These are phyloP conservation scores for Ditula angustiorana DNA, from an alignment of 2,888 invertebrate species.

Conservation along the genomic window DNA sequence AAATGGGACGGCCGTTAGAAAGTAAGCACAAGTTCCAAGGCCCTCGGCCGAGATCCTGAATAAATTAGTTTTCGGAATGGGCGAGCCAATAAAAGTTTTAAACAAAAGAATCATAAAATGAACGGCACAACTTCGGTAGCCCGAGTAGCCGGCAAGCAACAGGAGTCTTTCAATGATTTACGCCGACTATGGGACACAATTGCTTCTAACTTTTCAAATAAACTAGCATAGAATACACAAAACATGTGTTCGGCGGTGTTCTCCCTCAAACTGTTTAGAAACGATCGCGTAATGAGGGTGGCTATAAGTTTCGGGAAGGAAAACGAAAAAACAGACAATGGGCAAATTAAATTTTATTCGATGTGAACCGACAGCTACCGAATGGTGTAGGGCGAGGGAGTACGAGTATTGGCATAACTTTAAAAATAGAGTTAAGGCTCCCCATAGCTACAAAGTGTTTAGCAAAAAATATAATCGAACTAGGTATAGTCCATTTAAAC, in stretches of 20 bases:
- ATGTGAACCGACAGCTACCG: slow-evolving; percentile 67
- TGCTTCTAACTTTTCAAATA: slow-evolving; percentile 77
- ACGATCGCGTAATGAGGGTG: slow-evolving; percentile 48
- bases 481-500: too few relatives aligned
- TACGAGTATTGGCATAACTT: slow-evolving; percentile 60
- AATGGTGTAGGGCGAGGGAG: slow-evolving; percentile 54
- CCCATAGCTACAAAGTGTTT: not conserved
- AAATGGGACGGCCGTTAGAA: slow-evolving; percentile 64
- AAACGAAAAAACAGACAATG: slow-evolving; percentile 64
- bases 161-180: slow-evolving; percentile 80
- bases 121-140: slow-evolving; percentile 74
- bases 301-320: slow-evolving; percentile 36
- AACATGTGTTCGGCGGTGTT: slow-evolving; percentile 65
- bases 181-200: slow-evolving; percentile 74
- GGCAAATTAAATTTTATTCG: slow-evolving; percentile 79
- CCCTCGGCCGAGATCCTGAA: slow-evolving; percentile 71
- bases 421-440: not conserved
- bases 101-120: slow-evolving; percentile 85
- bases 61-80: slow-evolving; percentile 83
- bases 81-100: slow-evolving; percentile 83
- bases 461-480: not conserved
- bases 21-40: slow-evolving; percentile 74
- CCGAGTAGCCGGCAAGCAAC: slow-evolving; percentile 61
- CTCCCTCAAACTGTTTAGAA: slow-evolving; percentile 48
- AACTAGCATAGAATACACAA: slow-evolving; percentile 75